These are phyloP conservation scores for Drosophila putrida DNA, from an alignment of 2,888 invertebrate genomes.

Conservation along the genomic window DNA sequence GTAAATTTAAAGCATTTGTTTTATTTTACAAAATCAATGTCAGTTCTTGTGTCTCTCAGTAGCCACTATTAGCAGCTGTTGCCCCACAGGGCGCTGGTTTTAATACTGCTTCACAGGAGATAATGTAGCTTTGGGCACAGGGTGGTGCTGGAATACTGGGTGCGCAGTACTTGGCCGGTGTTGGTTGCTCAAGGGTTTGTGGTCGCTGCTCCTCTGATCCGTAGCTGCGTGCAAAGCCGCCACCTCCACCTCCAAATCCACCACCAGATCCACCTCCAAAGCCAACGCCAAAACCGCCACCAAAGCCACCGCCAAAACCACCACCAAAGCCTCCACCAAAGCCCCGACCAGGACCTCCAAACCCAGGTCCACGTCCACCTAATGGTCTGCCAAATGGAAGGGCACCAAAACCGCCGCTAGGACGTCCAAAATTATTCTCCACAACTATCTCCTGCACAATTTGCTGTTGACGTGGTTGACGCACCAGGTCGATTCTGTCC, in stretches of 20 bases:
- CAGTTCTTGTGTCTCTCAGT: conserved; percentile 55
- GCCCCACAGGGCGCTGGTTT: conserved; percentile 65
- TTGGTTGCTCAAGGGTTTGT: neutral
- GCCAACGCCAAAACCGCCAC: conserved; percentile 16
- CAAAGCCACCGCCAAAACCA: conserved; percentile 9
- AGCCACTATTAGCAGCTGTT: conserved; percentile 26
- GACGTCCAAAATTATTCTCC: conserved; percentile 49
- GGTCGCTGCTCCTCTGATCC: conserved; percentile 11
- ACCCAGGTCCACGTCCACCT: conserved; percentile 2
- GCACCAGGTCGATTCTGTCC: conserved; percentile 26
- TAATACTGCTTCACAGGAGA: conserved; percentile 71
- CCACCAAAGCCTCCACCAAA: conserved; percentile 26
- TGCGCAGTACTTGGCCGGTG: neutral
- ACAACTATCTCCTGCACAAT: conserved; percentile 59
- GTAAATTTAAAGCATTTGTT: conserved; percentile 1
- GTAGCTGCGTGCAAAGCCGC: conserved; percentile 59
- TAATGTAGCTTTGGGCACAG: conserved; percentile 70
- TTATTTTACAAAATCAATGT: conserved; percentile 42
- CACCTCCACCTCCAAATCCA: conserved; percentile 27
- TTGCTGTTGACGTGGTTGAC: conserved; percentile 62
- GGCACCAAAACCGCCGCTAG: conserved; percentile 32
- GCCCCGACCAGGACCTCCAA: neutral
- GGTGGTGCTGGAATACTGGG: conserved; percentile 51
- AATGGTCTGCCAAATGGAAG: conserved; percentile 41
- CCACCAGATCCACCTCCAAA: conserved; percentile 8